phyloP scores from a whole-genome alignment of 2,888 invertebrate species.

The Tillus elongatus region DNA sequence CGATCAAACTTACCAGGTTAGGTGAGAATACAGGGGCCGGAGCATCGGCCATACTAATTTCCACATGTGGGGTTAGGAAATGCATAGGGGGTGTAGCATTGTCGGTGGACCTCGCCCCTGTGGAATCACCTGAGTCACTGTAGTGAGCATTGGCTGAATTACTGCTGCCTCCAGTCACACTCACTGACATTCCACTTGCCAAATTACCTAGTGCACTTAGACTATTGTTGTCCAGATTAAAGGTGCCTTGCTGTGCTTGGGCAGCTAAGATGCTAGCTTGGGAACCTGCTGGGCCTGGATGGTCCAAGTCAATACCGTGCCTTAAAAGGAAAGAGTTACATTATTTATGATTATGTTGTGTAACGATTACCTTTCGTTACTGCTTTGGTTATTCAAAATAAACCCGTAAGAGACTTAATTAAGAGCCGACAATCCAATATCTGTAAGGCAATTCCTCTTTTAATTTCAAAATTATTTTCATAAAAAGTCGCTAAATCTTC shows the following conservation, averaged over 20 bases:
- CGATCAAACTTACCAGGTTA: constrained; percentile 38
- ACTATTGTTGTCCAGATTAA: constrained; percentile 41
- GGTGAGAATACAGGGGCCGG: constrained; percentile 58
- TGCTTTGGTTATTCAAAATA: too few relatives aligned
- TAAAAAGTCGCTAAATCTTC: too few relatives aligned
- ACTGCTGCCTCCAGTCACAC: constrained; percentile 51
- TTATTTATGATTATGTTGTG: not conserved
- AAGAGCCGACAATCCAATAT: too few relatives aligned
- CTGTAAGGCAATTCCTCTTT: too few relatives aligned
- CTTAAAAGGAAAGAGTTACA: too few relatives aligned
- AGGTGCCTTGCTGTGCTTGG: constrained; percentile 45
- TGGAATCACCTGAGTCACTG: constrained; percentile 77
- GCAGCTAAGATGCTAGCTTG: constrained; percentile 68
- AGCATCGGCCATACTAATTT: constrained; percentile 81
- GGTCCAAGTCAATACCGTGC: constrained; percentile 83
- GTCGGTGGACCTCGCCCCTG: constrained; percentile 70
- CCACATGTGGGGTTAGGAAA: constrained; percentile 82
- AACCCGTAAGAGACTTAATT: too few relatives aligned
- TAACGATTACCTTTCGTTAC: not conserved
- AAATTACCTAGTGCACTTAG: constrained; percentile 50
- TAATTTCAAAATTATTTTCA: too few relatives aligned
- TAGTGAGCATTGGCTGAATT: too few relatives aligned
- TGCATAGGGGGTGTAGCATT: constrained; percentile 87
- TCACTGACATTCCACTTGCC: constrained; percentile 50
- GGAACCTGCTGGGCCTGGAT: constrained; percentile 74